Percentiles rank a stretch among this genome's conserved stretches.
phyloP scores from a whole-genome alignment of 2,113 vertebrate genomes.

The Lophotis ruficrista region DNA sequence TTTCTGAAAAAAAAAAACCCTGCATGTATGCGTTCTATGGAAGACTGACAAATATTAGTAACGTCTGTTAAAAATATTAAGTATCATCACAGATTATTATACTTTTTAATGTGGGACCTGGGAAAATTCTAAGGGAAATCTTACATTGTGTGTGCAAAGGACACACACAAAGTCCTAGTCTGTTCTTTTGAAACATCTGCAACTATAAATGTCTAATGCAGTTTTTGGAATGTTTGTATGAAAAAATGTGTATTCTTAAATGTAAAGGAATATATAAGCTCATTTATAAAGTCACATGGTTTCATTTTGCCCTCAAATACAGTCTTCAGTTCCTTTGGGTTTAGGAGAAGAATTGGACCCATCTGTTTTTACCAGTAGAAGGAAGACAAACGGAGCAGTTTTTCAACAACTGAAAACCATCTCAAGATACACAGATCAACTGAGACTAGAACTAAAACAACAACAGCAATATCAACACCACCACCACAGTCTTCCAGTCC shows the following conservation, averaged over 20 bases:
- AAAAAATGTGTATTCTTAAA: background rate
- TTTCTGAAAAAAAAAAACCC: background rate
- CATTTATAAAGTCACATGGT: background rate
- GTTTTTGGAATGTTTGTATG: background rate
- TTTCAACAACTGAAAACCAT: conserved; percentile 17
- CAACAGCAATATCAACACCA: background rate
- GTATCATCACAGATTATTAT: background rate
- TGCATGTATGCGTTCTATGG: background rate
- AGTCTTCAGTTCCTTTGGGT: background rate
- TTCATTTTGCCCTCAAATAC: background rate
- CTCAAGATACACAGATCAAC: background rate
- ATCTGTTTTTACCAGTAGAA: background rate
- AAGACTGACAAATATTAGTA: background rate
- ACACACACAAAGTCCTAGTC: background rate
- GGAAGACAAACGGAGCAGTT: background rate
- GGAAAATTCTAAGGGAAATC: conserved; percentile 8
- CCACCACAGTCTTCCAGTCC: background rate
- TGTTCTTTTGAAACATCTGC: background rate
- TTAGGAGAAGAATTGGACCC: background rate
- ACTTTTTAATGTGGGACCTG: background rate
- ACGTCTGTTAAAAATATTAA: conserved; percentile 4
- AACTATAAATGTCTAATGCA: background rate
- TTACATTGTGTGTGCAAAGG: background rate
- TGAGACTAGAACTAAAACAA: background rate
- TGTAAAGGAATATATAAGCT: background rate